Conservation (phyloP, 2,113 vertebrate genomes). For the Marmota flaviventris region DNA sequence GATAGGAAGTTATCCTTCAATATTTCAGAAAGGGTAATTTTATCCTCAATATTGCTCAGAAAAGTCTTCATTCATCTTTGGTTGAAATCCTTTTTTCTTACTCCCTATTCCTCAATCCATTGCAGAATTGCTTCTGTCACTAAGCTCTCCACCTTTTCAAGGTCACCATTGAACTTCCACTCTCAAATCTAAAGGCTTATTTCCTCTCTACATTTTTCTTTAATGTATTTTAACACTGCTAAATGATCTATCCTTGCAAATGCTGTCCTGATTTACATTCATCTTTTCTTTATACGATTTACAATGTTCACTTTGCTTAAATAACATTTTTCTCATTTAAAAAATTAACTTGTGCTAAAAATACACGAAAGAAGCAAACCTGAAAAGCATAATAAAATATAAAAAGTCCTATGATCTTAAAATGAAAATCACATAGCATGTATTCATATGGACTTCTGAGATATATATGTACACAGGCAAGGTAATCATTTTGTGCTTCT, state of each 20-base stretch:
- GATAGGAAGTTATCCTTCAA: slow-evolving; percentile 1
- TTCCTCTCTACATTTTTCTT: neutral
- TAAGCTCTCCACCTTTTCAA: neutral
- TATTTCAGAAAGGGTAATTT: slow-evolving; percentile 14
- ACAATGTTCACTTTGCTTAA: neutral
- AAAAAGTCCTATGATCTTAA: neutral
- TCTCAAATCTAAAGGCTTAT: neutral
- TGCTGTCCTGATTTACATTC: neutral
- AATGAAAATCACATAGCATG: neutral
- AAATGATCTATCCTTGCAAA: neutral
- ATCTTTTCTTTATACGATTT: neutral
- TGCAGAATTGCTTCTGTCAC: neutral
- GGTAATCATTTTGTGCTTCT: neutral
- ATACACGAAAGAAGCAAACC: neutral
- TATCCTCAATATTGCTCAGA: neutral
- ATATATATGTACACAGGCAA: neutral
- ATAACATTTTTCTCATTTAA: neutral
- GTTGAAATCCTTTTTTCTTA: neutral
- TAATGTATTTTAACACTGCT: neutral
- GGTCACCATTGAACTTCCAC: neutral
- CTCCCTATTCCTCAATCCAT: neutral
- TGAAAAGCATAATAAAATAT: neutral
- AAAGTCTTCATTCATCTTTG: neutral
- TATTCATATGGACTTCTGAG: neutral
- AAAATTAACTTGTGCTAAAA: neutral